Percentiles rank a stretch among this genome's conserved stretches.
Conservation (phyloP, 2,797 vertebrate species). For the Scomberomorus guttatus region DNA sequence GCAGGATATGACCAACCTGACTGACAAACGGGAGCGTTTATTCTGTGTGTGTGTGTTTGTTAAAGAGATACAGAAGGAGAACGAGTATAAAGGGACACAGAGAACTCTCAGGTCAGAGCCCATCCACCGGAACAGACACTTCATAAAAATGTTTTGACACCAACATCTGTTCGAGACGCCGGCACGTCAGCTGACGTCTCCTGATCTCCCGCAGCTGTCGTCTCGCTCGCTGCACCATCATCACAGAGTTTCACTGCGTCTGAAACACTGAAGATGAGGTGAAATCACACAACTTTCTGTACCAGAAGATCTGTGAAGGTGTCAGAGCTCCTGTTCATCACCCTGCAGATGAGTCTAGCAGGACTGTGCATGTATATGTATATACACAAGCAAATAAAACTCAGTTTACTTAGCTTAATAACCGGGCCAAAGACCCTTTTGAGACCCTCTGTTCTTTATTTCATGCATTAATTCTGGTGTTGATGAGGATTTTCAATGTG, state of each 20-base stretch:
- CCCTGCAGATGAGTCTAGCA: not conserved
- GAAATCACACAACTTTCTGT: not conserved
- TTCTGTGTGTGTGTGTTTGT: not conserved
- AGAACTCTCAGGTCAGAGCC: conserved; percentile 45
- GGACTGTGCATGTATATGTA: not conserved
- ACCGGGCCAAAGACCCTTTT: not conserved
- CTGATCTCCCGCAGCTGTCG: conserved; percentile 59
- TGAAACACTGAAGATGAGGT: conserved; percentile 8
- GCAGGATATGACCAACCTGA: not conserved
- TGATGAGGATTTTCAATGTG: not conserved
- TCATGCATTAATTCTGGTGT: not conserved
- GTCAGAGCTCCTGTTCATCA: conserved; percentile 7
- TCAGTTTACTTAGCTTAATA: not conserved
- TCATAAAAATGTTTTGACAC: conserved; percentile 64
- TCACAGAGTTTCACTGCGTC: not conserved
- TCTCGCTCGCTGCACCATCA: not conserved
- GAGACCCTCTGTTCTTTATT: not conserved
- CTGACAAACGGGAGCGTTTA: not conserved
- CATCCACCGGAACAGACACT: conserved; percentile 50
- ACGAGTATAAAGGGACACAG: conserved; percentile 18
- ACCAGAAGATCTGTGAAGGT: conserved; percentile 8
- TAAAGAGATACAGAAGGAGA: conserved; percentile 20
- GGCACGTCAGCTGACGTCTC: conserved; percentile 25
- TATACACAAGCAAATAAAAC: not conserved
- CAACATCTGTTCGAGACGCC: conserved; percentile 60